Conservation (phyloP, 2,113 vertebrate genomes). For the Carollia perspicillata region DNA sequence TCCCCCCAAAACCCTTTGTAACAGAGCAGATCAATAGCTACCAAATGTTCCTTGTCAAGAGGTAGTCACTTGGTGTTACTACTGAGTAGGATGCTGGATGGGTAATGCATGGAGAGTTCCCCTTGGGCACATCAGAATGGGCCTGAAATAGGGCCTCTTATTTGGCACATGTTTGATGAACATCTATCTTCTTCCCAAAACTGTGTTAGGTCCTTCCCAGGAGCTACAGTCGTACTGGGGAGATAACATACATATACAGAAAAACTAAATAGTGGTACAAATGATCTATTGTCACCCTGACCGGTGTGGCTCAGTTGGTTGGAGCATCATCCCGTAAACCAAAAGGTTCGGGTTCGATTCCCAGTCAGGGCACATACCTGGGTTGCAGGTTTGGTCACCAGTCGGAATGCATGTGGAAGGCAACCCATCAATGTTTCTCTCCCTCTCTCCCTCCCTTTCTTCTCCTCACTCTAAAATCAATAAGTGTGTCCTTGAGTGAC, state of each 20-base stretch:
- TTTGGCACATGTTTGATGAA: neutral
- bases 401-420: no score
- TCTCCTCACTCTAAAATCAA: no score
- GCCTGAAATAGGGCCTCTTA: neutral
- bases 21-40: neutral
- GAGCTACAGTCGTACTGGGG: neutral
- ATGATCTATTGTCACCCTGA: neutral
- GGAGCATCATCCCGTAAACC: no score
- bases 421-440: no score
- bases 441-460: no score
- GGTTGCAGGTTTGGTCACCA: no score
- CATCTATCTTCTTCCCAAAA: slow-evolving; percentile 13
- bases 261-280: neutral
- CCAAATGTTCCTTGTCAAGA: neutral
- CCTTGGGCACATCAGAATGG: neutral
- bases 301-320: no score
- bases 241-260: neutral
- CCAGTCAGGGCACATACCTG: no score
- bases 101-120: neutral
- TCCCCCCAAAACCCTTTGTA: neutral
- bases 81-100: neutral
- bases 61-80: neutral
- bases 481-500: no score
- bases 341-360: no score
- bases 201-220: neutral